Base-by-base conservation (phyloP, 2,797 vertebrate species). In the Crocodylus rhombifer region DNA sequence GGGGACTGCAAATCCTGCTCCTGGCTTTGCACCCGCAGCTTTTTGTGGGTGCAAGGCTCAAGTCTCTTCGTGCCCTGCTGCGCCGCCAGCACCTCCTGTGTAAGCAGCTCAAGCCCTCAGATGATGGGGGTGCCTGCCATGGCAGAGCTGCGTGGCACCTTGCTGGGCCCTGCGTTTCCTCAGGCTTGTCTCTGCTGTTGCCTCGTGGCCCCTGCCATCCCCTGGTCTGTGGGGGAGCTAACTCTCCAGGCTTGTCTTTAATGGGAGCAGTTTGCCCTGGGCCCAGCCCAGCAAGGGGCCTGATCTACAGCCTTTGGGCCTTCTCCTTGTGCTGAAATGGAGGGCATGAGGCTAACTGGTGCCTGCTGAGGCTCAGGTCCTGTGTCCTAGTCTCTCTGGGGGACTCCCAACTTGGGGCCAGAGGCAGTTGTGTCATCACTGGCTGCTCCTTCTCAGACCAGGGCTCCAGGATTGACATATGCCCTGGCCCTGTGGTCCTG, bases 1-100 rank as follows among this genome's bases (percentile, higher is more conserved):
- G 12, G 58, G 33, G 42, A 14, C 42, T 56, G n/a, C 85, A 58
- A 28, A 18, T 25, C 21, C 26, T n/a, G 60, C 58, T 18, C 36
- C 69, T 23, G 10, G 7, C 69, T 33, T 23, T 30, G 33, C 18
- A 30, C 69, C 23, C 7, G 12, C 33, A 4, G 67, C 33, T 71
- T 10, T 10, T 71, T 1, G 0, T 4, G 67, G 28, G 56, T 6
- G 60, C 4, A 25, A 74, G 63, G 26, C 51, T 80, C 3, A 21
- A 15, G 17, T 2, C 36, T 87, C 28, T 64, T 33, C 3, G 0
- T n/a, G 6, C 42, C 61, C 63, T 16, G 33, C 65, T 21, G 77
- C 36, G 2, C 6, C 10, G 26, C 17, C 13, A 0, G 83, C 58
- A 56, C 21, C 9, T n/a, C 61, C 26, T 0, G 2, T 13, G 71